Evolutionary conservation across 2,888 invertebrate genomes (phyloP), one percentile per base, ranked within the genome.

Genomic region (Agapetus fuscipes): DNA sequence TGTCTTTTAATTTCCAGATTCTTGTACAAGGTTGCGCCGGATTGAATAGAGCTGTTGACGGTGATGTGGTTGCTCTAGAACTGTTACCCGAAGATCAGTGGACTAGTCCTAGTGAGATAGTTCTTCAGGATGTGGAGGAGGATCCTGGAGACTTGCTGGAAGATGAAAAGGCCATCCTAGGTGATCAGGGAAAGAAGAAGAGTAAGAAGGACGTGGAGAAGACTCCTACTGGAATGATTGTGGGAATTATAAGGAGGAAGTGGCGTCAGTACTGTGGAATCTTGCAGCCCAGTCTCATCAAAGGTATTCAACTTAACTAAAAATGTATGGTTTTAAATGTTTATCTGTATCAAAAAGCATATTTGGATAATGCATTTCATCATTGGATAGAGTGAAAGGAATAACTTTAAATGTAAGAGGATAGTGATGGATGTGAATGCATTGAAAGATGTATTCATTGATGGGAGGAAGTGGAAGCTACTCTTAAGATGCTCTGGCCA

Each of bases 201-300:
- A 17, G 53, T 44, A 16, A 53, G 51, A 17, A 51, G 41, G 49
- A 51, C 34, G 57, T 62, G 34, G 61, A 73, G 50, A 65, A 73
- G 53, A 32, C 52, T 3, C 81, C 85, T 2, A 88, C 88, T 1
- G 90, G 84, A 0, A 67, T 70, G 50, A 75, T 94, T 37, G 93
- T 98, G n/a, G 96, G 95, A 2, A 91, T 98, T 46, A 87, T 98
- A 41, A 77, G 88, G 48, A 74, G 97, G 39, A 97, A 96, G 58
- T 96, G 97, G 95, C 71, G 95, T 27, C 96, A 95, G 57, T 97
- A 96, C 61, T 98, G 97, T 64, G 98, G 98, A 10, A 91, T 97
- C 51, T 62, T 98, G 38, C 79, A 89, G 59, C 78, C 82, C 1
- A 86, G 81, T 55, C 71, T 76, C 13, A 66, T 86, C 28, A 76